Evolutionary conservation across 2,797 vertebrate species (phyloP), one percentile per base, ranked within the genome.

Genomic region (Ciconia nigra): DNA sequence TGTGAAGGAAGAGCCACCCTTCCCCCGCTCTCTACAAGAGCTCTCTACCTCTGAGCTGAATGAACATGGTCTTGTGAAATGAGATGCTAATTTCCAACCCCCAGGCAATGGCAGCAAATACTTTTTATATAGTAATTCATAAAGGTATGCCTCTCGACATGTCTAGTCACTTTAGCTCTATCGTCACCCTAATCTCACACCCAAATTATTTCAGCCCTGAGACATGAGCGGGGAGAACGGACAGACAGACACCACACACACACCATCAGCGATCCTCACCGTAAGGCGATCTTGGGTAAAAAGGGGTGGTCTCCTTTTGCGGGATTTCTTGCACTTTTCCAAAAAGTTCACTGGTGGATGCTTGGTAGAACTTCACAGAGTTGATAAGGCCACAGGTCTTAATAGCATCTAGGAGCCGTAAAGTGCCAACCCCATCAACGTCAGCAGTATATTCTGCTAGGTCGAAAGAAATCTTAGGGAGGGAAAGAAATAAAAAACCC

Each of bases 241-340:
- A 35, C 71, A 90, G 20, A 73, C 28, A 78, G 51, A 80, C 39
- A 76, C 47, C 37, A 16, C 70, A 33, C 28, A 72, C 51, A 69
- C 33, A 16, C 20, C 7, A 29, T 4, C 28, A 49, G 62, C 0
- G 1, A 29, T 37, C 77, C 95, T 98, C 97, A 99, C 99, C 99
- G 0, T 99, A 99, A 87, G 99, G 99, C 35, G 99, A 99, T 86
- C 99, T 98, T 39, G 99, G 99, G 96, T 99, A 99, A 97, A 99
- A 99, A 73, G 99, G 99, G 4, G 99, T 99, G 61, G 99, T 99
- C 97, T 99, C 99, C 92, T 98, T 99, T 97, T 99, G 99, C 0
- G 99, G 99, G 94, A 99, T 99, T 98, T 99, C 99, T 98, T 99
- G 99, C 71, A 99, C 99, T 98, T 99, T 99, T 90, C 99, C 99